Base-by-base conservation (phyloP, 2,797 vertebrate species). In the Notolepis coatsorum region DNA sequence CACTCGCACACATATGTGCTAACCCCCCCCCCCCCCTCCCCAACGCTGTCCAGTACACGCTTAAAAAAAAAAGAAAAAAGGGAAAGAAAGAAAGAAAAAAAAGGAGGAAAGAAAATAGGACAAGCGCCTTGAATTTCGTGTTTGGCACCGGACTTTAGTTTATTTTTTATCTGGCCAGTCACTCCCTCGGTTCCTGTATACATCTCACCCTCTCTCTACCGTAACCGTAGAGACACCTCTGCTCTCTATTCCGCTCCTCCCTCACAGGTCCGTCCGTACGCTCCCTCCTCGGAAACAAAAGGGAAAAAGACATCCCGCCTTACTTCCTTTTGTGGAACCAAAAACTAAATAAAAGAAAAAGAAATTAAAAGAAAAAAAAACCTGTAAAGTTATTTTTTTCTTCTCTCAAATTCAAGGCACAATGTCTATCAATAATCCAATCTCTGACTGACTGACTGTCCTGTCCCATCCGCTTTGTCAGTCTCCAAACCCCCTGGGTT, bases 321-420 rank as follows among this genome's bases (percentile, higher is more conserved):
- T 60, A 73, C 62, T 75, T 72, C 63, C 74, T 63, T 61, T 65
- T 43, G 15, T 66, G 68, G 86, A 87, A 89, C 66, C 77, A 86
- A 86, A 86, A 86, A 83, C 66, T 63, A 41, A 66, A 71, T 65
- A 85, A 86, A 80, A 73, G 50, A 85, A 84, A 87, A 85, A 60
- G 55, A 59, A 58, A 61, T n/a, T n/a, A n/a, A n/a, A n/a, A n/a
- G n/a, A n/a, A n/a, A n/a, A n/a, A n/a, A n/a, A n/a, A n/a, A n/a
- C 71, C 59, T 57, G 61, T 81, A 61, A 82, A 73, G 64, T 89
- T 84, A 87, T 80, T 84, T 81, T 72, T 62, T 67, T 47, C 78
- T 70, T 81, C 84, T 79, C 87, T 88, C 76, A 89, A 93, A 93
- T 93, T 93, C 91, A 94, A 94, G 93, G 93, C 93, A 94, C 93